phyloP scores from a whole-genome alignment of 2,113 vertebrate genomes.

The Chinchilla lanigera region DNA sequence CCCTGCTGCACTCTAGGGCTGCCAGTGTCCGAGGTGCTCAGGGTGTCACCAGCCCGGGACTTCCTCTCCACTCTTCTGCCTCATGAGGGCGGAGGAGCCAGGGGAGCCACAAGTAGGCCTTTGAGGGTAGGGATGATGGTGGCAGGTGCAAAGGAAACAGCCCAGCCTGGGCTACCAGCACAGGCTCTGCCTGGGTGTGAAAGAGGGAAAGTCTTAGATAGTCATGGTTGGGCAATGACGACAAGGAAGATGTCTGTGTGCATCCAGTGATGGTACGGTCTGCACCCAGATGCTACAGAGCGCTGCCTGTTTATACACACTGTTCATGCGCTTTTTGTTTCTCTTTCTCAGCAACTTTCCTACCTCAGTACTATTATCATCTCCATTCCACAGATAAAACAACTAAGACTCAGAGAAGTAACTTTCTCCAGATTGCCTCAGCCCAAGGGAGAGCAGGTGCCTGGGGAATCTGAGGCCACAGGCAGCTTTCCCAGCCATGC shows the following conservation, averaged over 20 bases:
- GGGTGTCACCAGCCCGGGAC: fast-evolving
- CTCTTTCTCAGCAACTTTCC: neutral
- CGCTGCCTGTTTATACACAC: neutral
- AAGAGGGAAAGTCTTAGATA: neutral
- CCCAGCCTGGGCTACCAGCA: fast-evolving
- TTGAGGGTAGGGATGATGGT: too few species aligned
- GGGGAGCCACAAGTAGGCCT: neutral
- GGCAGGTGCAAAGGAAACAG: neutral
- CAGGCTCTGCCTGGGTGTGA: neutral
- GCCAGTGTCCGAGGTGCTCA: neutral
- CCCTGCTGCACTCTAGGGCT: neutral
- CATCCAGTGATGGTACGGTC: too few species aligned
- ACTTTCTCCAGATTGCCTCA: neutral
- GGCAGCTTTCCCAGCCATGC: neutral
- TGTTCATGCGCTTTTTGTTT: fast-evolving
- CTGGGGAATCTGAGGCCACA: neutral
- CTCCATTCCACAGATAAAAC: neutral
- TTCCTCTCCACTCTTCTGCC: neutral
- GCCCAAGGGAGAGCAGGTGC: neutral
- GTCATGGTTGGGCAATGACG: neutral
- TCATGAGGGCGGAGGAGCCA: fast-evolving
- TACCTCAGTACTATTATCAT: neutral
- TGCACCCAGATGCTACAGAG: neutral
- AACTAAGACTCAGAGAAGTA: neutral
- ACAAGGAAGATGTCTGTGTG: neutral